Evolutionary conservation across 2,797 vertebrate species (phyloP).

Genomic region (Parauchenoglanis ngamensis): DNA sequence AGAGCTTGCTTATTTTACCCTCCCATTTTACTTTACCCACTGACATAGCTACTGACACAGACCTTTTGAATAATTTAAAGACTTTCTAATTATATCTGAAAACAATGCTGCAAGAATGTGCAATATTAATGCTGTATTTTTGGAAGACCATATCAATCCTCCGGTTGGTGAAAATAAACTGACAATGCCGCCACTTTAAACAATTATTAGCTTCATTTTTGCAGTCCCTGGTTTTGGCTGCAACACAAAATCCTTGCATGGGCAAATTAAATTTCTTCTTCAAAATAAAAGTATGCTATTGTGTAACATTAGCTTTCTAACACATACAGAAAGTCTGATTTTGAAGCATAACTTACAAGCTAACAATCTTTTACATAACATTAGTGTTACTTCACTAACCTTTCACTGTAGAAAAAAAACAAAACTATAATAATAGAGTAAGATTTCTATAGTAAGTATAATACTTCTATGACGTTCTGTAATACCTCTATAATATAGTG

Average conservation of each 20-base stretch:
- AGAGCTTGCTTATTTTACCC: not conserved
- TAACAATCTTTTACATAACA: not conserved
- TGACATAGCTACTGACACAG: not conserved
- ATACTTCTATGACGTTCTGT: no score
- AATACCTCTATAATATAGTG: not conserved
- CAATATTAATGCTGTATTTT: constrained; percentile 70
- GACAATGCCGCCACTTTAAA: not conserved
- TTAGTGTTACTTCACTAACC: constrained; percentile 24
- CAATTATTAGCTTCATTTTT: not conserved
- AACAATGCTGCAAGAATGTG: constrained; percentile 68
- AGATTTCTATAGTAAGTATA: no score
- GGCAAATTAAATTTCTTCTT: not conserved
- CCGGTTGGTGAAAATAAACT: not conserved
- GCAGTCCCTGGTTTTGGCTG: not conserved
- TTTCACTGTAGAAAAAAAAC: not conserved
- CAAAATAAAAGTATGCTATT: not conserved
- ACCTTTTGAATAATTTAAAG: constrained; percentile 67
- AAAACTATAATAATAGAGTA: no score
- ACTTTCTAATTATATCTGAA: constrained; percentile 69
- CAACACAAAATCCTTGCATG: not conserved
- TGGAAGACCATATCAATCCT: constrained; percentile 21
- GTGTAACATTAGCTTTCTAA: not conserved
- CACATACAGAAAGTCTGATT: not conserved
- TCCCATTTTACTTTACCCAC: not conserved
- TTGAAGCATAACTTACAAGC: not conserved